Evolutionary conservation across 2,888 invertebrate genomes (phyloP), one percentile per base, ranked within the genome.

Genomic region (Acleris holmiana): DNA sequence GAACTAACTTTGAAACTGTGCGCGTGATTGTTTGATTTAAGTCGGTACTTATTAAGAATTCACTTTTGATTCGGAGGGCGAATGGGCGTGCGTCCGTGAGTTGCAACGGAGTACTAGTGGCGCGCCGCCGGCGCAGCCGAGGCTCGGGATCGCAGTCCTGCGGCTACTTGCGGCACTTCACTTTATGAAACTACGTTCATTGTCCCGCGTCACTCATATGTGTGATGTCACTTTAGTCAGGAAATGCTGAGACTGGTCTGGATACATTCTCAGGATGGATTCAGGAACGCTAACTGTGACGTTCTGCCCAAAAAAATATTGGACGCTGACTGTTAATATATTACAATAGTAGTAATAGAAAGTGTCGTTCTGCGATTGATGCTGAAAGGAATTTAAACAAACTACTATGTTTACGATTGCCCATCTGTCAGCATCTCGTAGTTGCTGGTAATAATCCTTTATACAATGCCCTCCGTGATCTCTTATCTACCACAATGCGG

Each of bases 91-190:
- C 75, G 76, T 67, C 74, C 72, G 69, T 73, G 71, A 67, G 61
- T 72, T 70, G 72, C 69, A 71, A 70, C 73, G 67, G 70, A 67
- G 66, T 70, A 76, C 79, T 77, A 71, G 69, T 75, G 76, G 76
- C 74, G 80, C 77, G 76, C 78, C 75, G 76, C 75, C 69, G 70
- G 74, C 75, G 74, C 68, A 76, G 77, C 77, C 81, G 80, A 82
- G 74, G 77, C 76, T 68, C 74, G 70, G 81, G 82, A 85, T 78
- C 79, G 80, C 82, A 79, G 85, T 88, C 88, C 87, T 85, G 84
- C 76, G 72, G 75, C 40, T 48, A 55, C 47, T 15, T 55, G 40
- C 21, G 19, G 25, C 71, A 77, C 81, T 82, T 80, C 76, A 78
- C 78, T 81, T 77, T 79, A 83, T 83, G 69, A 80, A 83, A 84